phyloP scores from a whole-genome alignment of 2,888 invertebrate species.

The Heteropelma amictum region DNA sequence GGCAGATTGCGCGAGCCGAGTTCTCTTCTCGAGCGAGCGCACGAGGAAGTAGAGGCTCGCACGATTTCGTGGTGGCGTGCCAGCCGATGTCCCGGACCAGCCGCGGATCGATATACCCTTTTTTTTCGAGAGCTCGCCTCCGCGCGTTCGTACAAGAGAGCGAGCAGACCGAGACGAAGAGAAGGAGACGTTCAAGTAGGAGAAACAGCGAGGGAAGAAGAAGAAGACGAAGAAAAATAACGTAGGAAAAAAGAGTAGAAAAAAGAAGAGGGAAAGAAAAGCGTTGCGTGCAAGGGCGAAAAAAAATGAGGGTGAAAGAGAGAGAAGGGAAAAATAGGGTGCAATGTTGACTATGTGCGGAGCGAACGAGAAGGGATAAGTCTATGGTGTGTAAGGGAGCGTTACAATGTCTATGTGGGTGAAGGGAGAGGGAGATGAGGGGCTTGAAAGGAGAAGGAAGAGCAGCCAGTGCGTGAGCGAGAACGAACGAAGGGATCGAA shows the following conservation, averaged over 20 bases:
- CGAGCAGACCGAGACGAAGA: slow-evolving; percentile 39
- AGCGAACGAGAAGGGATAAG: background rate
- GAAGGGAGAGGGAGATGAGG: background rate
- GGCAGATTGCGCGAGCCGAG: background rate
- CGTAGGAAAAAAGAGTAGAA: slow-evolving; percentile 11
- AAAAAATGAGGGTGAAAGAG: background rate
- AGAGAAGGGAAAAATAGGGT: background rate
- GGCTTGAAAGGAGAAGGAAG: too few species aligned
- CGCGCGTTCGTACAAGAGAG: slow-evolving; percentile 41
- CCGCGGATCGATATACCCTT: slow-evolving; percentile 74
- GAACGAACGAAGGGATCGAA: slow-evolving; percentile 49
- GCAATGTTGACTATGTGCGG: slow-evolving; percentile 1
- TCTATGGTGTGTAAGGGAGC: slow-evolving; percentile 29
- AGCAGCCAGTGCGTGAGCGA: slow-evolving; percentile 34
- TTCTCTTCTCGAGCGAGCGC: slow-evolving; percentile 18
- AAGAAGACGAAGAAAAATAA: slow-evolving; percentile 8
- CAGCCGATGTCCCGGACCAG: slow-evolving; percentile 72
- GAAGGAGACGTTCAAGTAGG: slow-evolving; percentile 35
- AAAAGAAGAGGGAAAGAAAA: background rate
- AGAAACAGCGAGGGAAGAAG: background rate
- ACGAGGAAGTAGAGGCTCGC: slow-evolving; percentile 47
- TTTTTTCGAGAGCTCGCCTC: slow-evolving; percentile 66
- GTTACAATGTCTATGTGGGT: slow-evolving; percentile 5
- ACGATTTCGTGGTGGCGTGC: slow-evolving; percentile 70
- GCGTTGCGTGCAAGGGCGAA: background rate